Evolutionary conservation across 2,113 vertebrate species (phyloP).

Genomic region (Miniopterus natalensis): DNA sequence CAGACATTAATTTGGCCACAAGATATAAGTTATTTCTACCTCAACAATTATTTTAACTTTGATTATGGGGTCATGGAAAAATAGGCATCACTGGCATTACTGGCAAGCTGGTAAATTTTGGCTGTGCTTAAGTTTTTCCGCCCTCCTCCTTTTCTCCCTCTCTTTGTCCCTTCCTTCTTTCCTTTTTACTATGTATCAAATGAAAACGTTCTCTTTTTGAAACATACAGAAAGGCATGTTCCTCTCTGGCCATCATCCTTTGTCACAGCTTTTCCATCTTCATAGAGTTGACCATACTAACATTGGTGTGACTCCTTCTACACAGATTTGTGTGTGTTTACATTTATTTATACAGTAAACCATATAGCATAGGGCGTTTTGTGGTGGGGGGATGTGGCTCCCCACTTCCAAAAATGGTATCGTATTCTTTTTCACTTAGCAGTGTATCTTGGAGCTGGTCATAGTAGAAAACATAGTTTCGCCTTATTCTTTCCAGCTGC

Average conservation of each 20-base stretch:
- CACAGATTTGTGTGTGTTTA: neutral
- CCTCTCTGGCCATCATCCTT: neutral
- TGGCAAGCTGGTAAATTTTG: neutral
- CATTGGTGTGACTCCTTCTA: neutral
- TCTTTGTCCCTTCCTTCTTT: neutral
- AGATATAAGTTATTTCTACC: neutral
- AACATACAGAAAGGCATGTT: neutral
- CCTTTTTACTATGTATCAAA: neutral
- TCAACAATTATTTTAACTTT: conserved; percentile 11
- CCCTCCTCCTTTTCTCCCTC: neutral
- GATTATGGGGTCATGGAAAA: neutral
- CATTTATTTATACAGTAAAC: neutral
- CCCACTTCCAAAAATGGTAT: neutral
- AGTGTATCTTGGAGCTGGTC: neutral
- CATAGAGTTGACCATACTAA: neutral
- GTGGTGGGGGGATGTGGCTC: neutral
- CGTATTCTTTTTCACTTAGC: neutral
- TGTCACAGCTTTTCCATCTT: neutral
- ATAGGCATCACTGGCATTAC: neutral
- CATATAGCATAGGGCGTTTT: neutral
- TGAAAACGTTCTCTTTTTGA: conserved; percentile 30
- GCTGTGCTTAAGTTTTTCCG: neutral
- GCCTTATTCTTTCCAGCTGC: neutral
- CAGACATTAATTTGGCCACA: conserved; percentile 30
- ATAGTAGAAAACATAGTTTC: neutral